A percentile compares a stretch with the other conserved stretches of the same genome.
phyloP scores from a whole-genome alignment of 2,113 vertebrate species.

The Lanius ludovicianus region DNA sequence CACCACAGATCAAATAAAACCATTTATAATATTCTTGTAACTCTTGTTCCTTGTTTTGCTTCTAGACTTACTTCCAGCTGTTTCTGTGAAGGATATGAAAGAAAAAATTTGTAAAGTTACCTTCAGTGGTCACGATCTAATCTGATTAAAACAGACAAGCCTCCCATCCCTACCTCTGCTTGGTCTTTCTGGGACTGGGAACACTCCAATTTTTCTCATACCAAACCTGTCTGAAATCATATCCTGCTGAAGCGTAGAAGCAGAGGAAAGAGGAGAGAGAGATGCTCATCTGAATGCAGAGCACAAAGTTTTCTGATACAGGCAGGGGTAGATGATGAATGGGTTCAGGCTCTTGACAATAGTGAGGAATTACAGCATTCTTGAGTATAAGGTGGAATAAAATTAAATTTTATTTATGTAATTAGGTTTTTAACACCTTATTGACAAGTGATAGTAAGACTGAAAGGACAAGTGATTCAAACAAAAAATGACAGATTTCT shows the following conservation, averaged over 20 bases:
- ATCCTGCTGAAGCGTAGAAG: background rate
- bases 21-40: background rate
- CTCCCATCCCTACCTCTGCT: background rate
- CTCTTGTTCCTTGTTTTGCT: background rate
- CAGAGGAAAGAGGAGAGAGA: background rate
- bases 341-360: background rate
- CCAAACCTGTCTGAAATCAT: background rate
- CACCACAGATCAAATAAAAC: background rate
- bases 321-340: background rate
- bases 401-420: background rate
- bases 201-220: background rate
- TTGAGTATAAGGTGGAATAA: background rate
- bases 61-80: background rate
- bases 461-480: background rate
- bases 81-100: background rate
- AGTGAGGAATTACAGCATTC: background rate
- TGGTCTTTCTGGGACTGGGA: background rate
- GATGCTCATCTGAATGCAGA: background rate
- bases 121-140: background rate
- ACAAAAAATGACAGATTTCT: background rate
- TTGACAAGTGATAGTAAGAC: background rate
- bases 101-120: background rate
- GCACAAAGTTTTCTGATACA: background rate
- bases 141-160: background rate
- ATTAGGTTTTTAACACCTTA: background rate